Conservation (phyloP, 2,797 vertebrate species). For the Philypnodon macrostomus region DNA sequence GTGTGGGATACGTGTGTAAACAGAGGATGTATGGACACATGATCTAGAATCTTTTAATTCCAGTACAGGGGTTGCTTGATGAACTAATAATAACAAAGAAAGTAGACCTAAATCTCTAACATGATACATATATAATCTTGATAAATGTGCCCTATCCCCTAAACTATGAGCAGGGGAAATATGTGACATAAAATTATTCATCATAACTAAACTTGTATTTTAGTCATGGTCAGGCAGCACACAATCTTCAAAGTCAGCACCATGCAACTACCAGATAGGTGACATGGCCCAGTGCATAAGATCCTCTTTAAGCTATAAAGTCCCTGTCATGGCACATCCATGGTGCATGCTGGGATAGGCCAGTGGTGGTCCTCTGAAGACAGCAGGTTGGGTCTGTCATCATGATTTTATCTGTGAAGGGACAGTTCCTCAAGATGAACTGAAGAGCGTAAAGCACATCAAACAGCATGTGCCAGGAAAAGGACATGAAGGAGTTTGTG, state of each 20-base stretch:
- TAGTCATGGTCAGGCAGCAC: constrained; percentile 29
- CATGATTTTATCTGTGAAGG: constrained; percentile 56
- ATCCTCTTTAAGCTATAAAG: constrained; percentile 61
- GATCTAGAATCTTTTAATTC: no score
- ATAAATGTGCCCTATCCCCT: no score
- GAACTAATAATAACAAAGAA: no score
- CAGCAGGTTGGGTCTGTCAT: constrained; percentile 39
- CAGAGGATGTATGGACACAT: constrained; percentile 3
- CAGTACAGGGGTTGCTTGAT: no score
- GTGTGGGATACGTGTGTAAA: constrained; percentile 24
- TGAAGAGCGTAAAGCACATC: constrained; percentile 56
- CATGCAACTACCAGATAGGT: constrained; percentile 37
- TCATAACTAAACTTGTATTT: not conserved
- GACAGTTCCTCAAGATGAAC: constrained; percentile 65
- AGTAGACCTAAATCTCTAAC: no score
- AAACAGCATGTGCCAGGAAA: constrained; percentile 45
- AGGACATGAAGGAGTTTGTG: constrained; percentile 33
- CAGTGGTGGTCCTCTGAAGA: constrained; percentile 50
- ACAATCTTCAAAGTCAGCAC: constrained; percentile 63
- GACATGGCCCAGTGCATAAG: constrained; percentile 47
- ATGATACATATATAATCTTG: no score
- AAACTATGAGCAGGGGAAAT: no score
- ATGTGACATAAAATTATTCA: not conserved
- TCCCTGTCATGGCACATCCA: constrained; percentile 51
- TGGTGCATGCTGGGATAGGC: constrained; percentile 36